Conservation (phyloP, 2,888 invertebrate species). For the Eristalis intricaria region DNA sequence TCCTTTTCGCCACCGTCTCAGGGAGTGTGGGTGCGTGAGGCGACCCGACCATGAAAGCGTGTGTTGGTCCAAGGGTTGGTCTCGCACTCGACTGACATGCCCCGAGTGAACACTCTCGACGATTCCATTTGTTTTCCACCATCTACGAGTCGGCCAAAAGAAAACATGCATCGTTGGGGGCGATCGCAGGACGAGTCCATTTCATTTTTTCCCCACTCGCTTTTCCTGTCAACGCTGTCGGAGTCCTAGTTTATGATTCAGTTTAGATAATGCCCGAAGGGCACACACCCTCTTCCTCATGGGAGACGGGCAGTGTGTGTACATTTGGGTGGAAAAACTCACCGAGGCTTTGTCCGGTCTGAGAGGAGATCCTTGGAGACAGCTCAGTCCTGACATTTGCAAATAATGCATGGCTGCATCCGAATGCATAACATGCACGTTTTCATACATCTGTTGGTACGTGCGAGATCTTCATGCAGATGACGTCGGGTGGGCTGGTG, state of each 20-base stretch:
- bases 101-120: conserved; percentile 17
- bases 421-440: conserved; percentile 60
- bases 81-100: not conserved
- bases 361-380: conserved; percentile 58
- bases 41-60: conserved; percentile 30
- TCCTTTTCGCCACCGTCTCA: conserved; percentile 13
- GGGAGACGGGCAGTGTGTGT: conserved; percentile 26
- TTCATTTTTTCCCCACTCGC: conserved; percentile 46
- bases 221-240: conserved; percentile 63
- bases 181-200: conserved; percentile 33
- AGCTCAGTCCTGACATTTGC: conserved; percentile 67
- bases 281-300: not conserved
- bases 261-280: conserved; percentile 65
- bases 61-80: conserved; percentile 19
- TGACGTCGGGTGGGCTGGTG: conserved; percentile 1
- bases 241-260: conserved; percentile 69
- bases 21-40: not conserved
- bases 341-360: conserved; percentile 59
- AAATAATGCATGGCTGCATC: conserved; percentile 70
- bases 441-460: conserved; percentile 55
- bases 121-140: not conserved
- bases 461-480: conserved; percentile 64
- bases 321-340: conserved; percentile 30
- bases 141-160: conserved; percentile 22
- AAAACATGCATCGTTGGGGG: conserved; percentile 29